A percentile compares a stretch with the other conserved stretches of the same genome.
phyloP scores from a whole-genome alignment of 2,797 vertebrate species.

The Pachyuromys duprasi region DNA sequence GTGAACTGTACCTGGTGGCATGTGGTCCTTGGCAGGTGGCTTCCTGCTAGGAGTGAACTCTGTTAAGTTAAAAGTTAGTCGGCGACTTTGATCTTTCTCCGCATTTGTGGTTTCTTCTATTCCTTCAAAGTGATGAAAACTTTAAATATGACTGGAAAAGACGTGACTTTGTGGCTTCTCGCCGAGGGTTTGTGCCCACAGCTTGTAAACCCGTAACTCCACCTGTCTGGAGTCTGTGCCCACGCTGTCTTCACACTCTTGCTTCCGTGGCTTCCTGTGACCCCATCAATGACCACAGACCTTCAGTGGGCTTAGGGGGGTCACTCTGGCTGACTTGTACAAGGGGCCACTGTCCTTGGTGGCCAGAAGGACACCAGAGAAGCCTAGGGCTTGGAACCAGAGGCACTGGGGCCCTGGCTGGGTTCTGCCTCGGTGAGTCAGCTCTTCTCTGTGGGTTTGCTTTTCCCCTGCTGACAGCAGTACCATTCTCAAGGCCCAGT shows the following conservation, averaged over 20 bases:
- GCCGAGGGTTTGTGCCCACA: neutral
- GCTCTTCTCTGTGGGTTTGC: neutral
- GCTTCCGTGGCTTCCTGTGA: rapidly evolving
- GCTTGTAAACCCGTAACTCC: neutral
- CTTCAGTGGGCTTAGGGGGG: neutral
- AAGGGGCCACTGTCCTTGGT: neutral
- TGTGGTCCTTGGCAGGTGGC: neutral
- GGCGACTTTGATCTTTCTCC: slow-evolving; percentile 51
- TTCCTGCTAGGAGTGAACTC: slow-evolving; percentile 38
- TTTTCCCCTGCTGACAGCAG: neutral
- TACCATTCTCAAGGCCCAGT: neutral
- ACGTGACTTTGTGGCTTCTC: slow-evolving; percentile 34
- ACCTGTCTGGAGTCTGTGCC: neutral
- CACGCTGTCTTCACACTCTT: rapidly evolving
- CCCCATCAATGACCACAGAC: neutral
- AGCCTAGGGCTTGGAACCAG: neutral
- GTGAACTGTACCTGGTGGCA: neutral
- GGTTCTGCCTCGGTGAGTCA: neutral
- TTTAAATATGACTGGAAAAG: slow-evolving; percentile 71
- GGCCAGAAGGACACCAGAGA: rapidly evolving
- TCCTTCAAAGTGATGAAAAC: slow-evolving; percentile 74
- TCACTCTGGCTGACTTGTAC: rapidly evolving
- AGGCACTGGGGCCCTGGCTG: neutral
- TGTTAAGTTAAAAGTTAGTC: slow-evolving; percentile 67
- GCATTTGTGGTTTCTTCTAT: slow-evolving; percentile 70